Base-by-base conservation (phyloP, 2,888 invertebrate genomes). In the Odontothrips loti region DNA sequence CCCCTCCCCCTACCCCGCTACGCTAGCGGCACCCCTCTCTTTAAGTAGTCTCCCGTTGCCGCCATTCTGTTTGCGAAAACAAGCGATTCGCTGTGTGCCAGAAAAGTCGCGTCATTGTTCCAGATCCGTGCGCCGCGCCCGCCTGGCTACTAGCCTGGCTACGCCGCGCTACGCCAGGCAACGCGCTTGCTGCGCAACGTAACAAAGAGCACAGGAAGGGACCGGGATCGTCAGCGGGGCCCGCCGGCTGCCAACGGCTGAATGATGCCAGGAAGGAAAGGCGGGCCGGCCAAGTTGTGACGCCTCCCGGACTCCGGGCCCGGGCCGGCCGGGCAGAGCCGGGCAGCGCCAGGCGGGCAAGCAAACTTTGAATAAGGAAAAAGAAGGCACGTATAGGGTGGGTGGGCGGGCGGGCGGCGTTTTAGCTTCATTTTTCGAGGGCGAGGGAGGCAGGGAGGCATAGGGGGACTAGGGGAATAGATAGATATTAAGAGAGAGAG, bases 31-130 rank as follows among this genome's bases (percentile, higher is more conserved):
- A 58, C 68, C 23, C 68, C 23, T 20, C 68, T 27, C 23, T 27
- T 23, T 75, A 75, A n/a, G 23, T 75, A 75, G n/a, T n/a, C 68
- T 75, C 68, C 27, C 68, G 68, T 75, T 75, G 12, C 68, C 68
- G 68, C n/a, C 68, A 27, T 27, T 2, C 34, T 17, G 51, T 51
- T 20, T 51, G 51, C 51, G 51, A 51, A 51, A 51, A 51, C 51
- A 51, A 51, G 51, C 51, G 20, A 10, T 51, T 51, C 51, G 51
- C 12, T 51, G 51, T 51, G 51, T 51, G 51, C 51, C 51, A 51
- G 51, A 51, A 51, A 51, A 51, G 51, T 51, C 51, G 15, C 20
- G 51, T 20, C 20, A 51, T 51, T 51, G 51, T 51, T 51, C 51
- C 51, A 17, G 15, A 20, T 12, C 51, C 51, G 48, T 9, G n/a